These are phyloP conservation scores for Oxyura jamaicensis DNA, from an alignment of 2,113 vertebrate species.

Conservation along the genomic window DNA sequence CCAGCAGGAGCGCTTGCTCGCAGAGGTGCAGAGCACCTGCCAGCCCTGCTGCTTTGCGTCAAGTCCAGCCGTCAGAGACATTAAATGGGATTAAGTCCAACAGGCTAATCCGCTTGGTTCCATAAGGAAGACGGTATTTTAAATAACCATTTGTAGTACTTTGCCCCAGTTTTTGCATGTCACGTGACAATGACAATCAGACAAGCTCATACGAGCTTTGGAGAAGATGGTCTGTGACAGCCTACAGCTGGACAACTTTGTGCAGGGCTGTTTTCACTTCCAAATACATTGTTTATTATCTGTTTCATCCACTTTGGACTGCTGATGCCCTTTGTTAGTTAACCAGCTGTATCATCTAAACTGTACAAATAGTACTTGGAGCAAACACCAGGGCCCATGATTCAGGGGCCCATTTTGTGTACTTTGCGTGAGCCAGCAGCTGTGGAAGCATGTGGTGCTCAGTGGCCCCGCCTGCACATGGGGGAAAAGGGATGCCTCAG, in stretches of 20 bases:
- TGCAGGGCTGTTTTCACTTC: background rate
- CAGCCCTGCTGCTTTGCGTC: background rate
- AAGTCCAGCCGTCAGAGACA: background rate
- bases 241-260: background rate
- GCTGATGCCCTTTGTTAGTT: background rate
- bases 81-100: conserved; percentile 41
- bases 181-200: background rate
- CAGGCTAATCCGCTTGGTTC: conserved; percentile 28
- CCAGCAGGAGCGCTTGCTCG: rapidly evolving
- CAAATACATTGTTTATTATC: background rate
- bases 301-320: background rate
- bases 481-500: background rate
- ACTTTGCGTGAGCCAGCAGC: background rate
- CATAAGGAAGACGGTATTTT: background rate
- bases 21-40: background rate
- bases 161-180: conserved; percentile 1
- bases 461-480: background rate
- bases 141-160: conserved; percentile 25
- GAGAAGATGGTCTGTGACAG: background rate
- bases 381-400: background rate
- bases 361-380: background rate
- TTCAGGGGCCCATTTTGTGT: background rate
- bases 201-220: background rate
- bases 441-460: background rate
- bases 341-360: background rate